Percentiles rank a stretch among this genome's conserved stretches.
Conservation (phyloP, 2,113 vertebrate genomes). For the Oreotragus oreotragus region DNA sequence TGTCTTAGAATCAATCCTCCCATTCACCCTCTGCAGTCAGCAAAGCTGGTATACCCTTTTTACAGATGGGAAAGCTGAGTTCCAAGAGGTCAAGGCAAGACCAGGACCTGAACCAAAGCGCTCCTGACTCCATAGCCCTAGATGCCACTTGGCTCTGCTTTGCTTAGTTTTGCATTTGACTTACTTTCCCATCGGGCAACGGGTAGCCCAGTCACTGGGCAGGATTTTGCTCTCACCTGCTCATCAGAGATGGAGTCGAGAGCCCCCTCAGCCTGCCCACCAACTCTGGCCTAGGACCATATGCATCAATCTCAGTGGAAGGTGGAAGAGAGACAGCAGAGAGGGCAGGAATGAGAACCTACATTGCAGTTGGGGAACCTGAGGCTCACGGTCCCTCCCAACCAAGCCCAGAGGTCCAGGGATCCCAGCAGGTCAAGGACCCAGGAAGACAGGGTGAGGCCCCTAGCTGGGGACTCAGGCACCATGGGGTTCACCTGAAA, state of each 20-base stretch:
- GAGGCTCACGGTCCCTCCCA: neutral
- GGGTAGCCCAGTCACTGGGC: fast-evolving
- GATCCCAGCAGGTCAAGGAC: neutral
- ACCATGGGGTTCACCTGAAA: neutral
- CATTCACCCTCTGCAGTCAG: no score
- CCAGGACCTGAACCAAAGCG: neutral
- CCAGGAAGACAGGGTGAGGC: neutral
- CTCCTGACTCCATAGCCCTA: neutral
- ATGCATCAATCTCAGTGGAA: neutral
- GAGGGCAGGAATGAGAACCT: neutral
- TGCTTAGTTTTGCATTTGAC: neutral
- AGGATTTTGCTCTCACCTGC: neutral
- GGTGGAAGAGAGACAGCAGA: fast-evolving
- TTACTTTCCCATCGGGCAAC: neutral
- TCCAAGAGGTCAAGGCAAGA: neutral
- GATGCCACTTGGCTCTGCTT: neutral
- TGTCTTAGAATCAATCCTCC: fast-evolving
- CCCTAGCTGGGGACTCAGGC: neutral
- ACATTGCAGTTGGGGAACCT: neutral
- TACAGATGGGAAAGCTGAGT: neutral
- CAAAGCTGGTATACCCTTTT: neutral
- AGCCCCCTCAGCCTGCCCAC: neutral
- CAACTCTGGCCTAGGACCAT: neutral
- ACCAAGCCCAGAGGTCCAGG: neutral
- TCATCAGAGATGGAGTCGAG: fast-evolving